Evolutionary conservation across 64 coral and sea anemone species (phyloP), one percentile per base, ranked within the genome.

Genomic region (Catalaphyllia jardinei): DNA sequence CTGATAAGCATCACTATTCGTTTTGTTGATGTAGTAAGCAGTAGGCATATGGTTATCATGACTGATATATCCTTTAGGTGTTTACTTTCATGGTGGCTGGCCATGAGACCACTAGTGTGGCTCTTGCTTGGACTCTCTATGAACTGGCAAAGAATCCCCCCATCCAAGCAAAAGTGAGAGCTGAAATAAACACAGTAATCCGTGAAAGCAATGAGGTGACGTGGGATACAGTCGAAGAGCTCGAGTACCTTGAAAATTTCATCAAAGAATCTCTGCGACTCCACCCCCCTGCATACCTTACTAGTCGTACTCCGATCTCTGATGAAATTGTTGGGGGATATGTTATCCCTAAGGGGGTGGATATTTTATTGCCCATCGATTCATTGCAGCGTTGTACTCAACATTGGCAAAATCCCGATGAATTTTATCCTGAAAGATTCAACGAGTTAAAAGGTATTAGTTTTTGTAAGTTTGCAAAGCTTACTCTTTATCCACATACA

Each of bases 391-490:
- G 51, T 31, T 77, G 54, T 20, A 29, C 79, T 24, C 19, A 86
- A n/a, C 83, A 73, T 49, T 96, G 94, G 94, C 27, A 59, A 2
- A 86, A 96, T 71, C 94, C 94, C 27, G 71, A 76, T 0, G 67
- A 73, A 20, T 96, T 96, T 75, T 73, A 92, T 57, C 94, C 94
- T 24, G 52, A 80, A 19, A 83, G 90, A 62, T 95, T 95, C 72
- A 42, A 79, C 17, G 69, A 85, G 60, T n/a, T n/a, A n/a, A 83
- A 78, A 29, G 91, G 94, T 95, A 64, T 50, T 30, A 69, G 22
- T 29, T 86, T 82, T 4, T n/a, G 8, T 52, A 46, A 46, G 42
- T 46, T 46, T 46, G 42, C 42, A 46, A 46, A 8, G 42, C 4
- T 46, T 46, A 46, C 42, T 46, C 6, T 46, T 46, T 46, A 0